A percentile compares a stretch with the other conserved stretches of the same genome.
phyloP scores from a whole-genome alignment of 2,113 vertebrate genomes.

The Ciconia maguari region DNA sequence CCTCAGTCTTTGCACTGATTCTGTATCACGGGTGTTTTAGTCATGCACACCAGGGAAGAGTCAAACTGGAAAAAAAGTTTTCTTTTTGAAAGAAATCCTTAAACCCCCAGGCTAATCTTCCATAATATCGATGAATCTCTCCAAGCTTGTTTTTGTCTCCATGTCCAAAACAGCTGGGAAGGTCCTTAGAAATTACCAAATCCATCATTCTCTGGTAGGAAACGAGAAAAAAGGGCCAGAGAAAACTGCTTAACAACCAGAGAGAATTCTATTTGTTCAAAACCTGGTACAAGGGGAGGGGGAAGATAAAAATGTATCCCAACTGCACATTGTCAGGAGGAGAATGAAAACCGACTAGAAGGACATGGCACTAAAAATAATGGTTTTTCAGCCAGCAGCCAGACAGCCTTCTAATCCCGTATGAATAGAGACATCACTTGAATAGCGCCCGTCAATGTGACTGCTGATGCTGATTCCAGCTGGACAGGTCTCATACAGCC shows the following conservation, averaged over 20 bases:
- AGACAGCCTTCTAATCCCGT: slow-evolving; percentile 65
- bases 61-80: not conserved
- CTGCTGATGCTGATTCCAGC: slow-evolving; percentile 60
- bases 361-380: slow-evolving; percentile 43
- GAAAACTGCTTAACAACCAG: slow-evolving; percentile 36
- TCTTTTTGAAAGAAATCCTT: slow-evolving; percentile 45
- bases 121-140: slow-evolving; percentile 29
- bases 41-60: slow-evolving; percentile 29
- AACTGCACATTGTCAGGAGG: slow-evolving; percentile 29
- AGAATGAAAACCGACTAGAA: slow-evolving; percentile 6
- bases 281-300: not conserved
- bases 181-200: slow-evolving; percentile 39
- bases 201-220: slow-evolving; percentile 42
- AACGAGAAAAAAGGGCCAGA: slow-evolving; percentile 13
- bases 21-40: not conserved
- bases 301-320: slow-evolving; percentile 27
- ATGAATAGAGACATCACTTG: slow-evolving; percentile 66
- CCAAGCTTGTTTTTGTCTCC: slow-evolving; percentile 39
- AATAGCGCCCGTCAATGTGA: slow-evolving; percentile 18
- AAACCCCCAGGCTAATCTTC: slow-evolving; percentile 42
- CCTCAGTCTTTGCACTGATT: not conserved
- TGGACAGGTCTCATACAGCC: slow-evolving; percentile 36
- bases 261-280: slow-evolving; percentile 47
- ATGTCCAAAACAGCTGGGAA: slow-evolving; percentile 54
- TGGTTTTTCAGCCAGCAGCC: slow-evolving; percentile 65